A percentile compares a stretch with the other conserved stretches of the same genome.
Conservation (phyloP, 2,888 invertebrate genomes). For the Lamellibrachia columna region DNA sequence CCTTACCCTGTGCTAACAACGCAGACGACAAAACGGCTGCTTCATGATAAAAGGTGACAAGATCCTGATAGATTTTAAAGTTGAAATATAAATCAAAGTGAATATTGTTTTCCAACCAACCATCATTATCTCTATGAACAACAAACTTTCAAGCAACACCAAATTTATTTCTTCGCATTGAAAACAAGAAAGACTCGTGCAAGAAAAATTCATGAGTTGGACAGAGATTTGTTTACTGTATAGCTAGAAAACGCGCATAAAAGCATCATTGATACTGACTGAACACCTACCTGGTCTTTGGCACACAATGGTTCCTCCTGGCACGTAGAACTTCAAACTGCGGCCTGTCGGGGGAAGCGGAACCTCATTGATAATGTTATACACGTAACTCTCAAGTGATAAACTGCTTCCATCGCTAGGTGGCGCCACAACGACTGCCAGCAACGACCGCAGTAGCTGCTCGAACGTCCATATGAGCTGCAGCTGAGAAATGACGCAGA, state of each 20-base stretch:
- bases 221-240: too few relatives aligned
- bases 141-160: too few relatives aligned
- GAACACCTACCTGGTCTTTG: slow-evolving; percentile 60
- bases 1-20: too few relatives aligned
- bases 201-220: too few relatives aligned
- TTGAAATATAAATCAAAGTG: too few relatives aligned
- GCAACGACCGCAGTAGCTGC: slow-evolving; percentile 55
- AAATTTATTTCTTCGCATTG: too few relatives aligned
- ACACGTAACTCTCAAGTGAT: slow-evolving; percentile 90
- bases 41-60: too few relatives aligned
- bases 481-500: slow-evolving; percentile 89
- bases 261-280: neutral
- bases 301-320: slow-evolving; percentile 51
- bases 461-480: slow-evolving; percentile 73
- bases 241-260: neutral
- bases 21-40: too few relatives aligned
- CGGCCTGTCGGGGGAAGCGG: slow-evolving; percentile 89
- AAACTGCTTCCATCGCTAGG: slow-evolving; percentile 54
- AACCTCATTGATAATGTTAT: slow-evolving; percentile 93
- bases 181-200: too few relatives aligned
- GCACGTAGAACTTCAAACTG: slow-evolving; percentile 75
- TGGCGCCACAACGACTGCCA: slow-evolving; percentile 22
- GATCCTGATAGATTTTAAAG: too few relatives aligned
- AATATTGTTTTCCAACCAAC: too few relatives aligned
- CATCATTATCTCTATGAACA: too few relatives aligned